A percentile compares a stretch with the other conserved stretches of the same genome.
Evolutionary conservation across 2,113 vertebrate species (phyloP).

Genomic region (Sitta europaea): DNA sequence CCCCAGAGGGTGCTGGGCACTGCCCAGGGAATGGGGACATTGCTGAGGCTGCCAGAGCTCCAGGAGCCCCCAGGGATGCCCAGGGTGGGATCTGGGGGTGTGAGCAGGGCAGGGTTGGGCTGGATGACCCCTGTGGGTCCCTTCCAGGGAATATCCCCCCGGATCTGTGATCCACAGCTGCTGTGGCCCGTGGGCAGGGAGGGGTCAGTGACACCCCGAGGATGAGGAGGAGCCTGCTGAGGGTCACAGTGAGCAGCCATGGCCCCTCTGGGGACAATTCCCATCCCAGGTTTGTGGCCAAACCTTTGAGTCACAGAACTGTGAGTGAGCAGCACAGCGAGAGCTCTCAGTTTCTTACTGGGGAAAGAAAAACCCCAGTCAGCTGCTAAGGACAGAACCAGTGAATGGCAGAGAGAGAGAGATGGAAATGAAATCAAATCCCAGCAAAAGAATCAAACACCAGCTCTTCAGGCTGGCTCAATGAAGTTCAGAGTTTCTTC

Average conservation of each 20-base stretch:
- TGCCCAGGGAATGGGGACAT: background rate
- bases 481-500: background rate
- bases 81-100: background rate
- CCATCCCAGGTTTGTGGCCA: background rate
- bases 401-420: background rate
- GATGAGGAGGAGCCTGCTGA: background rate
- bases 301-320: background rate
- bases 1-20: background rate
- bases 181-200: background rate
- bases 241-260: rapidly evolving
- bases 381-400: background rate
- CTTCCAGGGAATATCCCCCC: background rate
- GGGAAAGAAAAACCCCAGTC: background rate
- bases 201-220: rapidly evolving
- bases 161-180: background rate
- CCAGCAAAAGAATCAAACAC: background rate
- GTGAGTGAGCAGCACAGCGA: background rate
- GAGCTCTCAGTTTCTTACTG: background rate
- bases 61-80: background rate
- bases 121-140: background rate
- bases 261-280: rapidly evolving
- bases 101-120: rapidly evolving
- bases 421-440: background rate
- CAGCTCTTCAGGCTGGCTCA: background rate
- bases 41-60: background rate